Conservation (phyloP, 92 coral and sea anemone species). For the Heteractis magnifica region DNA sequence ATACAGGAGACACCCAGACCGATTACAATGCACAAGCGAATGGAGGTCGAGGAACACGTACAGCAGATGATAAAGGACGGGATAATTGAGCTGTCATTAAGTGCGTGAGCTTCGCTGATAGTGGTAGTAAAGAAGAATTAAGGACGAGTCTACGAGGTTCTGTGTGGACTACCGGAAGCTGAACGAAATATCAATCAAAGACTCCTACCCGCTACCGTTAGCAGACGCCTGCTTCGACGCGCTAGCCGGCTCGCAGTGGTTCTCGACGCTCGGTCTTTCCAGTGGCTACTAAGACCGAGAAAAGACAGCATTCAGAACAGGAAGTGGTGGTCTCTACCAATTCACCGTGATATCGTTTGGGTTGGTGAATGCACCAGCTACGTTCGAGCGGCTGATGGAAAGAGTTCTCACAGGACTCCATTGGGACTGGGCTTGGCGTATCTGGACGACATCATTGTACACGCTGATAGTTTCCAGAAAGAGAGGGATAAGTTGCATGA, state of each 20-base stretch:
- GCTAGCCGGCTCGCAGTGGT: conserved; percentile 25
- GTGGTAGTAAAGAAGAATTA: conserved; percentile 22
- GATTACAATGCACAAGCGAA: conserved; percentile 25
- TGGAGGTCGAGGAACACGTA: conserved; percentile 29
- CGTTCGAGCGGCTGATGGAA: not conserved
- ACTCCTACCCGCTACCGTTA: conserved; percentile 28
- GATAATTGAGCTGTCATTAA: conserved; percentile 30
- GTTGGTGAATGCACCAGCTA: conserved; percentile 14
- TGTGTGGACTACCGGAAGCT: too few species aligned
- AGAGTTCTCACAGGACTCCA: not conserved
- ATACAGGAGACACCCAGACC: conserved; percentile 22
- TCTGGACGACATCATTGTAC: conserved; percentile 22
- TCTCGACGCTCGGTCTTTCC: conserved; percentile 25
- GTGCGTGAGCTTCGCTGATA: conserved; percentile 35
- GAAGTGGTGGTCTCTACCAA: conserved; percentile 5
- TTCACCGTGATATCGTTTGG: conserved; percentile 3
- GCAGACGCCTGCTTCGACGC: conserved; percentile 47
- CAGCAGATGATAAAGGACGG: conserved; percentile 39
- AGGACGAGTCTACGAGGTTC: conserved; percentile 1
- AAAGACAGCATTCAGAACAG: conserved; percentile 10
- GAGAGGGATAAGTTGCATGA: conserved; percentile 31
- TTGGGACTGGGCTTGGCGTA: not conserved
- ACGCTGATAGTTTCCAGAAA: conserved; percentile 13
- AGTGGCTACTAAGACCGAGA: too few species aligned
- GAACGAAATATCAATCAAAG: conserved; percentile 30